Percentiles rank a stretch among this genome's conserved stretches.
Evolutionary conservation across 92 coral and sea anemone species (phyloP).

Genomic region (Umimayanthus kanabou): DNA sequence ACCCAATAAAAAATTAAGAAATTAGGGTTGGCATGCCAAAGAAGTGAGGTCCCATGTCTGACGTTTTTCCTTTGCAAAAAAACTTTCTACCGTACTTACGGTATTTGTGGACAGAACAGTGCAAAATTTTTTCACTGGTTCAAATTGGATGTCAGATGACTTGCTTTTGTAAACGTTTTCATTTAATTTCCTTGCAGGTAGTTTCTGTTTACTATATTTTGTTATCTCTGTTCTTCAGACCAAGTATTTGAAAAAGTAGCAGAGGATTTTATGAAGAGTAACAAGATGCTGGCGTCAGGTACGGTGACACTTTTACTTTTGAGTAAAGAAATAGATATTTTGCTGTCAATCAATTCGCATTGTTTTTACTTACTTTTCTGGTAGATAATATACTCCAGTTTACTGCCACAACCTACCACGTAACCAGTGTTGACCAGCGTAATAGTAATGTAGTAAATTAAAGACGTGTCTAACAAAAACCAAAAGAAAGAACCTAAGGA

Average conservation of each 20-base stretch:
- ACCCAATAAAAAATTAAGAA: no score
- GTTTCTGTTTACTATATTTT: not conserved
- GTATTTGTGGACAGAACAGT: no score
- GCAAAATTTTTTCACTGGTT: no score
- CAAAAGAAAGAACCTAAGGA: no score
- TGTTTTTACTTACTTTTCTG: not conserved
- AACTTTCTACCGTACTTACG: no score
- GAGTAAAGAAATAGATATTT: not conserved
- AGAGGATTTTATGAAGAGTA: slow-evolving; percentile 80
- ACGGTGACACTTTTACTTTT: not conserved
- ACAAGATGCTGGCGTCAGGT: slow-evolving; percentile 65
- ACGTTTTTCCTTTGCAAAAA: no score
- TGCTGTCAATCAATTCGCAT: not conserved
- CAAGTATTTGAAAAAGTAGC: slow-evolving; percentile 92
- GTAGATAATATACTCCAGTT: not conserved
- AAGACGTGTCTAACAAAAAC: no score
- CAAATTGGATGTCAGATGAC: no score
- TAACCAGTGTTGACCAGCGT: no score
- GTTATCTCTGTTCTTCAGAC: slow-evolving; percentile 48
- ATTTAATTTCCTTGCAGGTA: not conserved
- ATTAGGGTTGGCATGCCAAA: no score
- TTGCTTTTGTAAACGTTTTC: not conserved
- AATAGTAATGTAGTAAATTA: no score
- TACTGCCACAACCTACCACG: not conserved
- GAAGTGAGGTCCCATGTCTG: no score